Conservation (phyloP, 2,113 vertebrate genomes). For the Prunella himalayana region DNA sequence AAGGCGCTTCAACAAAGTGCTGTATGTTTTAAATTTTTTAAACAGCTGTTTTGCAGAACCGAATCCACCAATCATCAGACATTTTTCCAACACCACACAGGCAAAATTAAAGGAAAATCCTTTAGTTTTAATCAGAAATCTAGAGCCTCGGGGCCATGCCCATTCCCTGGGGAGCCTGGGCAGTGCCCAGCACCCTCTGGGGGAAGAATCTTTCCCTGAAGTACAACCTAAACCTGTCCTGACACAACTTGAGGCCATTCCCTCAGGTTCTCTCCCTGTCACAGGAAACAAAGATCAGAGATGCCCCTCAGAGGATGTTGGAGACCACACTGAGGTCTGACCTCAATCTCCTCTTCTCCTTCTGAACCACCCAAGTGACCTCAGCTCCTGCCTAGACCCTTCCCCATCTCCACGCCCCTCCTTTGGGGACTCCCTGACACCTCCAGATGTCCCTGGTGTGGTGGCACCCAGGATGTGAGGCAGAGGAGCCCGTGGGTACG, state of each 20-base stretch:
- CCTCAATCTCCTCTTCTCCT: background rate
- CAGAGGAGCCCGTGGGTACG: slow-evolving; percentile 24
- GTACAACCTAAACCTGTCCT: fast-evolving
- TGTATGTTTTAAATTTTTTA: background rate
- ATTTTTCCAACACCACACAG: background rate
- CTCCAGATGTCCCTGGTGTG: fast-evolving
- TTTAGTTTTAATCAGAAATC: background rate
- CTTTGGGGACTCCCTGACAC: background rate
- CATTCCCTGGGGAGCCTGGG: background rate
- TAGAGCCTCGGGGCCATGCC: fast-evolving
- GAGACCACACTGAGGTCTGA: background rate
- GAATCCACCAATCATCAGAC: background rate
- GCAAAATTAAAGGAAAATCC: background rate
- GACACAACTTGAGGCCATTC: background rate
- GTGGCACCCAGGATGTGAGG: fast-evolving
- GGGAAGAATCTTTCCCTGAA: background rate
- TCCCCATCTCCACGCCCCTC: background rate
- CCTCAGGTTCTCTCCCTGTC: background rate
- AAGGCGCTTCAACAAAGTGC: background rate
- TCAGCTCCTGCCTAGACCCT: background rate
- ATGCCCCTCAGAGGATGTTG: background rate
- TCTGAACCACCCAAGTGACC: fast-evolving
- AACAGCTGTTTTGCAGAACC: background rate
- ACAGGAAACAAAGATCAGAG: background rate
- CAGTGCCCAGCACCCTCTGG: background rate